phyloP scores from a whole-genome alignment of 1,140 invertebrate species.

The Eumeta japonica region DNA sequence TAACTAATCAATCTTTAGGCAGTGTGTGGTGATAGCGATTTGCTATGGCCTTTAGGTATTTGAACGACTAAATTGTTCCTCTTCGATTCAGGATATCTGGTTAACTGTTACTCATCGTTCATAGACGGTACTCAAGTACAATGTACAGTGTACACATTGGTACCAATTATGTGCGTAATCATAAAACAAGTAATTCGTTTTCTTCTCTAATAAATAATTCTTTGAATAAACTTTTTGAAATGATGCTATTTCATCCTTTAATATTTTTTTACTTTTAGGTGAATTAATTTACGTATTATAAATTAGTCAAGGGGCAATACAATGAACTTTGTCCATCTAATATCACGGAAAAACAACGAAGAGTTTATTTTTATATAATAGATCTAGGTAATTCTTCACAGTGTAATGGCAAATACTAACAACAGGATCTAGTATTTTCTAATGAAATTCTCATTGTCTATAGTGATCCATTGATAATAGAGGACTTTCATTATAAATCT shows the following conservation, averaged over 20 bases:
- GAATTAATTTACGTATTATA: background rate
- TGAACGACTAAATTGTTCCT: slow-evolving; percentile 6
- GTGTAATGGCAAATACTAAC: background rate
- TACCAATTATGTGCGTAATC: background rate
- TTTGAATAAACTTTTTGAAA: background rate
- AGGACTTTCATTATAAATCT: background rate
- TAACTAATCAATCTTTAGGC: slow-evolving; percentile 8
- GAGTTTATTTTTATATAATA: background rate
- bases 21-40: slow-evolving; percentile 13
- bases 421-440: background rate
- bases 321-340: background rate
- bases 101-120: background rate
- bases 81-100: slow-evolving; percentile 15
- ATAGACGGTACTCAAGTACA: background rate
- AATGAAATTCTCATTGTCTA: background rate
- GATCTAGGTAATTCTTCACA: background rate
- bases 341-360: background rate
- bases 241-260: background rate
- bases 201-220: background rate
- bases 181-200: background rate
- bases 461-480: background rate
- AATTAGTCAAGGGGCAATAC: background rate
- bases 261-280: background rate
- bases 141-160: background rate
- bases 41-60: slow-evolving; percentile 4